These are phyloP conservation scores for Ceriagrion tenellum DNA, from an alignment of 2,888 invertebrate species.

Conservation along the genomic window DNA sequence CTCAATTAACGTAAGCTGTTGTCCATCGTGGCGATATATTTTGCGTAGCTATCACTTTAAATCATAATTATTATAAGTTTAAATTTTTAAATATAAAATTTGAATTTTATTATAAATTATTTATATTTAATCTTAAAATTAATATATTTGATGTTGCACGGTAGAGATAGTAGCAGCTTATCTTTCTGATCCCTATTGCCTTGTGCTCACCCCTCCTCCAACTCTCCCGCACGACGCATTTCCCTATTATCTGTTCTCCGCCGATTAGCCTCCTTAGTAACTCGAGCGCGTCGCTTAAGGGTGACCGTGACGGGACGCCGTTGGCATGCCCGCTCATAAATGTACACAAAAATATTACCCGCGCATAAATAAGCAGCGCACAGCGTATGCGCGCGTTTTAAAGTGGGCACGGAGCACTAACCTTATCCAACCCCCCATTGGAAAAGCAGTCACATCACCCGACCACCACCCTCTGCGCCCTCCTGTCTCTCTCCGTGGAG, in stretches of 20 bases:
- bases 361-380: not conserved
- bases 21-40: no score
- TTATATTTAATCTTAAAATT: no score
- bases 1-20: no score
- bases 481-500: not conserved
- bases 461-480: not conserved
- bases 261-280: not conserved
- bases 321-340: not conserved
- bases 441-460: slow-evolving; percentile 45
- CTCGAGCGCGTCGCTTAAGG: not conserved
- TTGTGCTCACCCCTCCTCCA: not conserved
- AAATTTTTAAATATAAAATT: no score
- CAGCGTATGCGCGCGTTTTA: not conserved
- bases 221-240: not conserved
- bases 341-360: slow-evolving; percentile 16
- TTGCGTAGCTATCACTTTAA: no score
- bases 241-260: not conserved
- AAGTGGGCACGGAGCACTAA: slow-evolving; percentile 45
- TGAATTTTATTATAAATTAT: no score
- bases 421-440: slow-evolving; percentile 57
- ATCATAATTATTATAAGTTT: no score
- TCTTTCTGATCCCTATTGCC: no score
- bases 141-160: no score
- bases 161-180: no score
- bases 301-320: not conserved